Percentiles rank a stretch among this genome's conserved stretches.
Evolutionary conservation across 2,888 invertebrate species (phyloP).

Genomic region (Stenoptilia bipunctidactyla): DNA sequence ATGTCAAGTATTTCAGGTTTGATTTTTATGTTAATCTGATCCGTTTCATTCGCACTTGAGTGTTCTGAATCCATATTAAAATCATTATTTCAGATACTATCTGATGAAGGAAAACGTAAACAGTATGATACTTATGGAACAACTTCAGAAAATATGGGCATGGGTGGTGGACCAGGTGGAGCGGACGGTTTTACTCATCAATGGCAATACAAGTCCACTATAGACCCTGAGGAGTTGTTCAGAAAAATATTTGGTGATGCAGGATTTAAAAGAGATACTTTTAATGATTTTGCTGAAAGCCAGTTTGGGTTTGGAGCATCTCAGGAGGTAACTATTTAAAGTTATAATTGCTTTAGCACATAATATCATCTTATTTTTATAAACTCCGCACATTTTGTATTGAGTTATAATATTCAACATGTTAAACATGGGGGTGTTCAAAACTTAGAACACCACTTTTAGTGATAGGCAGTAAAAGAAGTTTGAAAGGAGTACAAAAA

Average conservation of each 20-base stretch:
- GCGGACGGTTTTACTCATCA: conserved; percentile 77
- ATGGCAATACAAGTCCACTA: conserved; percentile 89
- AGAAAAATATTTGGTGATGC: conserved; percentile 95
- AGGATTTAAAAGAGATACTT: conserved; percentile 76
- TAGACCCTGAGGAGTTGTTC: conserved; percentile 97
- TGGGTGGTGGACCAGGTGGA: conserved; percentile 72
- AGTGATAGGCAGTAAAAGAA: too few species aligned
- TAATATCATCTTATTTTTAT: too few species aligned
- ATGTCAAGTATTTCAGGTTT: conserved; percentile 1
- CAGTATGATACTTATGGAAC: conserved; percentile 96
- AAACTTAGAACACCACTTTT: too few species aligned
- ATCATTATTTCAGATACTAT: conserved; percentile 76
- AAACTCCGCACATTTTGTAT: too few species aligned
- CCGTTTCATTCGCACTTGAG: too few species aligned
- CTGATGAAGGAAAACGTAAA: conserved; percentile 90
- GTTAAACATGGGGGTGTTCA: too few species aligned
- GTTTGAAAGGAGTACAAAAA: too few species aligned
- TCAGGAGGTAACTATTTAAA: conserved; percentile 77
- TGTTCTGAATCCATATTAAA: too few species aligned
- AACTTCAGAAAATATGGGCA: conserved; percentile 88
- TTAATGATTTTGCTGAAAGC: conserved; percentile 90
- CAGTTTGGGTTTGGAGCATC: conserved; percentile 92
- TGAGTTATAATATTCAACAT: too few species aligned
- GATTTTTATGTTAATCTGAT: background rate
- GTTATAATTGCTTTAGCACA: too few species aligned